Evolutionary conservation across 2,797 vertebrate genomes (phyloP).

Genomic region (Zalophus californianus): DNA sequence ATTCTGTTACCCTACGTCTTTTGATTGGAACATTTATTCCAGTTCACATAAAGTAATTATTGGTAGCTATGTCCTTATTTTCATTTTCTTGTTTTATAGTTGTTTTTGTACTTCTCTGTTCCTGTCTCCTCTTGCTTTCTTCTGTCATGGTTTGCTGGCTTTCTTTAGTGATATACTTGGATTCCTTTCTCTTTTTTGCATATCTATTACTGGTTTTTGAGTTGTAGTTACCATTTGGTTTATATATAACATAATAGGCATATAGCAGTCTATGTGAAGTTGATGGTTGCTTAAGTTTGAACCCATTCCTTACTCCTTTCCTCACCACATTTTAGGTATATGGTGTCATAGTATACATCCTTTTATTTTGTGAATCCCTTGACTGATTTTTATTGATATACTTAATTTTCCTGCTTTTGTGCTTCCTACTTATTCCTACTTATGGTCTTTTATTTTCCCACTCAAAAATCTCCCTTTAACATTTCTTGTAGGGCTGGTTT

Average conservation of each 20-base stretch:
- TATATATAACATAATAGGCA: background rate
- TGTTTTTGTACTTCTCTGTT: background rate
- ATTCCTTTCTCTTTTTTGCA: background rate
- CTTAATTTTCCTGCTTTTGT: background rate
- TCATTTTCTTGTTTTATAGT: background rate
- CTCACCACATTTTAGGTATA: background rate
- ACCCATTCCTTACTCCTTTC: background rate
- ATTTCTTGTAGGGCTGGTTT: background rate
- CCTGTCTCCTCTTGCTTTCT: background rate
- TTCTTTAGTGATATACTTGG: background rate
- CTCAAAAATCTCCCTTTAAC: background rate
- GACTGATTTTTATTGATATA: background rate
- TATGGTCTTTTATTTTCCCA: background rate
- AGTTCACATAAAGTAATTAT: background rate
- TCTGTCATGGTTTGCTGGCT: background rate
- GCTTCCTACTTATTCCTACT: background rate
- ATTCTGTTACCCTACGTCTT: background rate
- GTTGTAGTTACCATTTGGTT: background rate
- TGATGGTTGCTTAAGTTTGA: background rate
- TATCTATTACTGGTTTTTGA: background rate
- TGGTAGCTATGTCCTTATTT: background rate
- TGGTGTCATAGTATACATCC: background rate
- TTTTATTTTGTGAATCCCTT: background rate
- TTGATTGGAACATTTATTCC: background rate
- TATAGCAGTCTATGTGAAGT: background rate